Evolutionary conservation across 1,140 invertebrate genomes (phyloP), one percentile per base, ranked within the genome.

Genomic region (Ceratoteleas bidentatus): DNA sequence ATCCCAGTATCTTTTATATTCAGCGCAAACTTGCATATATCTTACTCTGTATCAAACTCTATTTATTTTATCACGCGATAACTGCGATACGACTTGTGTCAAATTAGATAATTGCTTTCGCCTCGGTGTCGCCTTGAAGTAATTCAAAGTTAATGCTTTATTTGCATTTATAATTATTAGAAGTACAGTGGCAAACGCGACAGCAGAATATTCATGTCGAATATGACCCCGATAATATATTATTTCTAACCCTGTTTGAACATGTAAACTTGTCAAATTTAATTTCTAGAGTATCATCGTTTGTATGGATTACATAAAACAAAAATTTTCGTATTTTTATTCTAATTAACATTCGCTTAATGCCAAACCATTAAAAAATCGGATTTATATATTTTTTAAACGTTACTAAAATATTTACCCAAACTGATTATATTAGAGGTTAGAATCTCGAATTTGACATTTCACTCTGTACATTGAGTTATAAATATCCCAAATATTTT

Each of bases 91-190:
- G 40, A 69, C 58, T 58, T 69, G 40, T 60, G 10, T 50, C 2
- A 60, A 69, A 60, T 58, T 50, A 60, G 14, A 15, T 58, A 69
- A 32, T 69, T 69, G 32, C 45, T 69, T 43, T 52, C n/a, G 15
- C 56, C 10, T 50, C 32, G 54, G 40, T 15, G 38, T 50, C 49
- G 6, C 65, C 6, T 57, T 49, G 24, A 49, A 58, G 38, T 32
- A 40, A 66, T 50, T 65, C 62, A 65, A 54, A 65, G 34, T 64
- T 36, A 64, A 56, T 66, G 52, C 24, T 57, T 47, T 49, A 68
- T 68, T 68, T 68, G 40, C 43, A 49, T 57, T 14, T 57, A 68
- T 68, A 68, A 68, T 57, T 68, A 43, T 68, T 68, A 56, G 52
- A 56, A 57, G 64, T 49, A 57, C 13, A 56, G 24, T 24, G 13